A percentile compares a stretch with the other conserved stretches of the same genome.
Conservation (phyloP, 92 coral and sea anemone species). For the Bergia sp. region DNA sequence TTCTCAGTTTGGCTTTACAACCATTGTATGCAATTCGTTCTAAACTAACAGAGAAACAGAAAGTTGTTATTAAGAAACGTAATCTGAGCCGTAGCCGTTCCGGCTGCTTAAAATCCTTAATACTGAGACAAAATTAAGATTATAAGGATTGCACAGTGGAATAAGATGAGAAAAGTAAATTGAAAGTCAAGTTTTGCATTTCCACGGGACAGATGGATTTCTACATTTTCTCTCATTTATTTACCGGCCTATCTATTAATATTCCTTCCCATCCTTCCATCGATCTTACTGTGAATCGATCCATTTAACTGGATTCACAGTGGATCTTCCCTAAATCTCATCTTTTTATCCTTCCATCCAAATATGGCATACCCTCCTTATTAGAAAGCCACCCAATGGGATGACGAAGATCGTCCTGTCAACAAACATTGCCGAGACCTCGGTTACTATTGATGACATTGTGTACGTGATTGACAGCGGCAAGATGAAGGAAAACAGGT, state of each 20-base stretch:
- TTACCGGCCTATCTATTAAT: neutral
- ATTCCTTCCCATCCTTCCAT: neutral
- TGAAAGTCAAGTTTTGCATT: neutral
- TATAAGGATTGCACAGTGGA: neutral
- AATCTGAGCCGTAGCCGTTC: too few species aligned
- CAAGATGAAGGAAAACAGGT: slow-evolving; percentile 96
- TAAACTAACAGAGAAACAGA: too few species aligned
- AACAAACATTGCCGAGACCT: slow-evolving; percentile 97
- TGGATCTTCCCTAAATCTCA: too few species aligned
- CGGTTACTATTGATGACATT: slow-evolving; percentile 97
- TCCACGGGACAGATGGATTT: too few species aligned
- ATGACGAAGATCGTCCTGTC: slow-evolving; percentile 90
- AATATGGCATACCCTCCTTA: neutral
- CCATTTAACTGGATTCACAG: too few species aligned
- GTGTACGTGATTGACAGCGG: slow-evolving; percentile 98
- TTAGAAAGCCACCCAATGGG: slow-evolving; percentile 75
- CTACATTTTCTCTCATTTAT: too few species aligned
- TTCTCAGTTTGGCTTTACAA: too few species aligned
- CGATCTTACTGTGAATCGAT: neutral
- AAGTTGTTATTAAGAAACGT: too few species aligned
- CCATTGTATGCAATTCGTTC: too few species aligned
- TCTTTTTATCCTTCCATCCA: neutral
- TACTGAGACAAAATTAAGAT: too few species aligned
- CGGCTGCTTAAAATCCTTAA: too few species aligned
- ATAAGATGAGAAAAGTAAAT: too few species aligned